Conservation (phyloP, 2,113 vertebrate genomes). For the Fregata magnificens region DNA sequence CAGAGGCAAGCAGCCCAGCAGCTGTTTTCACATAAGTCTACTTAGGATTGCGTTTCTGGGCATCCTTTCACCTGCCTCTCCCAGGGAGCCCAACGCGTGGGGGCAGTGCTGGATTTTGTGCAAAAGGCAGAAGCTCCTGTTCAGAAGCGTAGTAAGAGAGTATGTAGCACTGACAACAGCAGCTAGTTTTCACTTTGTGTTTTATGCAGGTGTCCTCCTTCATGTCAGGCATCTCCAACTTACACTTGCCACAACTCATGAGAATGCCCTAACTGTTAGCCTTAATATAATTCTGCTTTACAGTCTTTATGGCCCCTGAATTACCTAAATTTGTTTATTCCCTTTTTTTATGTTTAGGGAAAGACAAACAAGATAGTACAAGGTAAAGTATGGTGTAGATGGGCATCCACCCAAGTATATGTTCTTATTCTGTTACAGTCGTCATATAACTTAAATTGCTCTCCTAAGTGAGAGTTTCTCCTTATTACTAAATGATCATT, state of each 20-base stretch:
- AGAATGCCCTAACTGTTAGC: neutral
- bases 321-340: neutral
- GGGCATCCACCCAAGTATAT: neutral
- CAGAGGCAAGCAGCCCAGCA: neutral
- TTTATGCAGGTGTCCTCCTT: neutral
- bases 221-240: neutral
- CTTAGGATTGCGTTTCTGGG: neutral
- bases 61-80: neutral
- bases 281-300: neutral
- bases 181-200: neutral
- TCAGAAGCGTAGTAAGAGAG: neutral
- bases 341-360: accelerated
- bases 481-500: neutral
- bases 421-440: neutral
- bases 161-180: accelerated
- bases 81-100: accelerated
- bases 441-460: neutral
- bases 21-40: neutral
- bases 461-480: neutral
- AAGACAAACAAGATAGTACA: neutral
- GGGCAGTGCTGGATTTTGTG: neutral
- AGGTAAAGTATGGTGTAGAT: accelerated
- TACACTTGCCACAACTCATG: neutral
- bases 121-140: neutral
- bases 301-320: neutral